Evolutionary conservation across 2,113 vertebrate genomes (phyloP).

Genomic region (Mustela lutreola): DNA sequence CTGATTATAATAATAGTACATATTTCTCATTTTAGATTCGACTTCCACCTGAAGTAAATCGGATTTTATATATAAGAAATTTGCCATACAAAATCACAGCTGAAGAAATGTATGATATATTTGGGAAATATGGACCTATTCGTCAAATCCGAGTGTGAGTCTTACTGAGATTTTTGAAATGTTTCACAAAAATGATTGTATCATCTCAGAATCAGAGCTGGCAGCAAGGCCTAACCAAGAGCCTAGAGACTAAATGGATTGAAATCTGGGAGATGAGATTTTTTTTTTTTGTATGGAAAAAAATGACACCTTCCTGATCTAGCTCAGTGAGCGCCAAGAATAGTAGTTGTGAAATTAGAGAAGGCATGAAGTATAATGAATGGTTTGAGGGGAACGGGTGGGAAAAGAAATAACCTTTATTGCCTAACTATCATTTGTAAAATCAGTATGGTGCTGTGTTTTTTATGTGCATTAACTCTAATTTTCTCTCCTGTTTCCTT

Average conservation of each 20-base stretch:
- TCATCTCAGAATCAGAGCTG: not conserved
- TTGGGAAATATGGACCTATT: conserved; percentile 99
- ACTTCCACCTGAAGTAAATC: conserved; percentile 98
- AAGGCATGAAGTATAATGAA: not conserved
- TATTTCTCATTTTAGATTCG: conserved; percentile 90
- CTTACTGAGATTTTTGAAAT: not conserved
- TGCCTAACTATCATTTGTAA: not conserved
- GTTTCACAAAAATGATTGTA: conserved; percentile 4
- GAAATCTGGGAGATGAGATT: not conserved
- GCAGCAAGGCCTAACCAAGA: not conserved
- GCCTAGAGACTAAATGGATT: not conserved
- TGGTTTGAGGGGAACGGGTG: not conserved
- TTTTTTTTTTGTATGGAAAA: not conserved
- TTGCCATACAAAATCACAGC: conserved; percentile 99
- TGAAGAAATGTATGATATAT: conserved; percentile 99
- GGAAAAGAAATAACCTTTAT: not conserved
- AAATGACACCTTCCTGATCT: conserved; percentile 13
- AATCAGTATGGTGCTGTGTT: not conserved
- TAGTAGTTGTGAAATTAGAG: not conserved
- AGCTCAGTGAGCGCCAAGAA: not conserved
- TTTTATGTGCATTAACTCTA: not conserved
- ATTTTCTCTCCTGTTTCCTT: not conserved
- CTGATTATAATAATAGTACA: fast-evolving
- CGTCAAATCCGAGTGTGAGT: conserved; percentile 99
- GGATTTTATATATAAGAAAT: conserved; percentile 98